phyloP scores from a whole-genome alignment of 2,797 vertebrate genomes.

The Thamnophis elegans region DNA sequence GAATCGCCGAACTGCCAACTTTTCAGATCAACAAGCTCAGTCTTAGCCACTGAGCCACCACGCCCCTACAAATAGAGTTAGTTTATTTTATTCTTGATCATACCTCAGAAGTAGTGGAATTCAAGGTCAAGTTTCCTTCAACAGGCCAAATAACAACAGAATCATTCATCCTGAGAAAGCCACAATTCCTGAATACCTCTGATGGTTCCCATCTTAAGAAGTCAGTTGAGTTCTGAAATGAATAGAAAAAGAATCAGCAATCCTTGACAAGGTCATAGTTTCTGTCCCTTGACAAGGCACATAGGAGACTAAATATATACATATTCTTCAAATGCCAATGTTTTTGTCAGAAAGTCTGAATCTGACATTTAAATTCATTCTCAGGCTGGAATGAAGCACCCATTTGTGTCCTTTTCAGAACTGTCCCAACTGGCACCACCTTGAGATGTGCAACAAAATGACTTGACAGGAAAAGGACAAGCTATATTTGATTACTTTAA shows the following conservation, averaged over 20 bases:
- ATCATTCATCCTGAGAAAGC: not conserved
- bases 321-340: not conserved
- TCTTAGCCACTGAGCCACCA: not conserved
- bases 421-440: not conserved
- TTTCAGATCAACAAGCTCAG: too few species aligned
- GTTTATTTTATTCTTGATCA: not conserved
- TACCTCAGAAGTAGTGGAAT: not conserved
- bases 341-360: not conserved
- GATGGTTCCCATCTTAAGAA: not conserved
- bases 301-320: not conserved
- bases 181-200: not conserved
- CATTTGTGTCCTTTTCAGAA: not conserved
- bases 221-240: not conserved
- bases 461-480: not conserved
- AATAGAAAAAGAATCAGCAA: not conserved
- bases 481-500: not conserved
- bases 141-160: not conserved
- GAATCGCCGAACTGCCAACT: too few species aligned
- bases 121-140: not conserved
- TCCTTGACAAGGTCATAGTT: not conserved
- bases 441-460: not conserved
- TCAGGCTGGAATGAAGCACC: not conserved
- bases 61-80: conserved; percentile 49
- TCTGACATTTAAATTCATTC: not conserved
- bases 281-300: not conserved